Percentiles rank a stretch among this genome's conserved stretches.
Evolutionary conservation across 2,113 vertebrate genomes (phyloP).

Genomic region (Bubo scandiacus): DNA sequence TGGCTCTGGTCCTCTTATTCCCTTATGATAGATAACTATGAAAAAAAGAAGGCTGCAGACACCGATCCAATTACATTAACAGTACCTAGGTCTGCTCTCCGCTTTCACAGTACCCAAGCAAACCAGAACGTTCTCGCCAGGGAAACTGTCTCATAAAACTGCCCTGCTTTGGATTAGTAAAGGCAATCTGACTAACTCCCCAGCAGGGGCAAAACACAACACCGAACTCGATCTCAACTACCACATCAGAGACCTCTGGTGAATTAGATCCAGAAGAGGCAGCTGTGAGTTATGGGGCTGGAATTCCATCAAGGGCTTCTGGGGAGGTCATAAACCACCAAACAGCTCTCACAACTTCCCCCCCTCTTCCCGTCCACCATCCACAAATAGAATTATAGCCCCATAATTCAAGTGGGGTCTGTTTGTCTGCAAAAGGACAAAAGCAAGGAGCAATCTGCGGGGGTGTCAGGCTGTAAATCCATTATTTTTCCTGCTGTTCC

Average conservation of each 20-base stretch:
- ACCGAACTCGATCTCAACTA: background rate
- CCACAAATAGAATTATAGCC: slow-evolving; percentile 17
- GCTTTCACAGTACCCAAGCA: background rate
- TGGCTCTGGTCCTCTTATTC: background rate
- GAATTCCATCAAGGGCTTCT: slow-evolving; percentile 69
- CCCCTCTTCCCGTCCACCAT: background rate
- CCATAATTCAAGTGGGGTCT: slow-evolving; percentile 3
- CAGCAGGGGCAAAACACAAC: background rate
- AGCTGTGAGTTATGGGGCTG: slow-evolving; percentile 62
- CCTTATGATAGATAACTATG: background rate
- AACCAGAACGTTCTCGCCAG: background rate
- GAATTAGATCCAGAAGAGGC: slow-evolving; percentile 59
- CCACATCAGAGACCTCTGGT: background rate
- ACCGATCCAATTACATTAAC: background rate
- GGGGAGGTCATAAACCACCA: slow-evolving; percentile 59
- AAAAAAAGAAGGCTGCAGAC: background rate
- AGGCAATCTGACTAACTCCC: slow-evolving; percentile 3
- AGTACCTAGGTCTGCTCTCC: background rate
- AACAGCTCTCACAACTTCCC: background rate
- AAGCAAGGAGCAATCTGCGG: background rate
- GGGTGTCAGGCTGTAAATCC: background rate
- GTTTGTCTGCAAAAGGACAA: slow-evolving; percentile 19
- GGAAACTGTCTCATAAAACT: background rate
- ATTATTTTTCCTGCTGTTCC: background rate
- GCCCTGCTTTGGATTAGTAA: slow-evolving; percentile 40